Evolutionary conservation across 2,113 vertebrate species (phyloP).

Genomic region (Urocolius indicus): DNA sequence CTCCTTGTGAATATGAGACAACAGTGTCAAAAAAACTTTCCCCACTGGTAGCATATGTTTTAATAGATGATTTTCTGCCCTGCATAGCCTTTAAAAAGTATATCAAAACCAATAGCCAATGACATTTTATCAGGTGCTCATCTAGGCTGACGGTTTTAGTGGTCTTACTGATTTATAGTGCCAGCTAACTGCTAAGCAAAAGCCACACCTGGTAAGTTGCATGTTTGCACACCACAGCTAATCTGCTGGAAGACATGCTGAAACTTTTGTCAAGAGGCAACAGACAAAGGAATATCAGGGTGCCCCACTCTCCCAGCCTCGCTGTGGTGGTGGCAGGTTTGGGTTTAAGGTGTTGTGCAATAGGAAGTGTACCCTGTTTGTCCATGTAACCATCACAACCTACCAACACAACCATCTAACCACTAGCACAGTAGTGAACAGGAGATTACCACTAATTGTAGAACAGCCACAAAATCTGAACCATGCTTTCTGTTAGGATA

Average conservation of each 20-base stretch:
- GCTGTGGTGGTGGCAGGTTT: neutral
- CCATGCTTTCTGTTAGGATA: neutral
- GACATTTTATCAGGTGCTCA: slow-evolving; percentile 23
- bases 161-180: neutral
- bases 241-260: neutral
- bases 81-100: neutral
- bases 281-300: neutral
- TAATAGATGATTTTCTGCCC: neutral
- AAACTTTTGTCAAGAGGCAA: neutral
- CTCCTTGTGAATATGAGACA: neutral
- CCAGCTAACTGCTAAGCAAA: neutral
- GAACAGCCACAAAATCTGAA: neutral
- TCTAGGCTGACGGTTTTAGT: slow-evolving; percentile 9
- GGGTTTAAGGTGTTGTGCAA: neutral
- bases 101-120: neutral
- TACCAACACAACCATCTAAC: neutral
- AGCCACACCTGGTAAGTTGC: neutral
- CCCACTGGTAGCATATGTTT: neutral
- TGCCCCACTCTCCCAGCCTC: neutral
- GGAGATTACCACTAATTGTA: neutral
- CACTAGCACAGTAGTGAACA: neutral
- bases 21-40: neutral
- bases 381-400: neutral
- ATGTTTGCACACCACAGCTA: neutral
- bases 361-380: neutral